Conservation (phyloP, 2,888 invertebrate species). For the Chironomus tentans region DNA sequence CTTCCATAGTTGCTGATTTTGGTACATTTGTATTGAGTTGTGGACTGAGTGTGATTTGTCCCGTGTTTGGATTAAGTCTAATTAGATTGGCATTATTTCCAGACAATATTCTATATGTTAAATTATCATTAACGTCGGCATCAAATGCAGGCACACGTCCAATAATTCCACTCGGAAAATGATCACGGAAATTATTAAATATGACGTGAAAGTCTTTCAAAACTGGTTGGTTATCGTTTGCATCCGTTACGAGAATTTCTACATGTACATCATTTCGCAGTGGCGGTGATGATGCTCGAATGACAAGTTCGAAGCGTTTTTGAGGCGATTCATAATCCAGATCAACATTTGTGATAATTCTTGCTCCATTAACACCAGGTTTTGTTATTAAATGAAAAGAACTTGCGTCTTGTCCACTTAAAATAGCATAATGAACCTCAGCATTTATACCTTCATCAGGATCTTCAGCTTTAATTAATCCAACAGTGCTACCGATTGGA, state of each 20-base stretch:
- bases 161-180: constrained; percentile 86
- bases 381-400: constrained; percentile 73
- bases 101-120: constrained; percentile 70
- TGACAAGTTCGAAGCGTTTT: constrained; percentile 78
- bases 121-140: constrained; percentile 84
- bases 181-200: constrained; percentile 90
- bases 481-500: constrained; percentile 90
- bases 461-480: constrained; percentile 80
- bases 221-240: constrained; percentile 90
- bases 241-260: constrained; percentile 81
- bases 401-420: constrained; percentile 84
- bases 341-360: constrained; percentile 80
- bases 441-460: constrained; percentile 90
- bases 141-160: constrained; percentile 89
- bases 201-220: constrained; percentile 87
- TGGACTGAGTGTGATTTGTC: constrained; percentile 78
- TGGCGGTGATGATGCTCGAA: constrained; percentile 85
- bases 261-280: constrained; percentile 81
- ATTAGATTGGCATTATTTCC: constrained; percentile 91
- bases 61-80: constrained; percentile 70
- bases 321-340: constrained; percentile 92
- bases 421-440: constrained; percentile 87
- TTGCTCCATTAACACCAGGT: constrained; percentile 76
- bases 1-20: constrained; percentile 85
- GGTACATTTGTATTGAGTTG: constrained; percentile 93